phyloP scores from a whole-genome alignment of 2,113 vertebrate species.

The Microtus montanus region DNA sequence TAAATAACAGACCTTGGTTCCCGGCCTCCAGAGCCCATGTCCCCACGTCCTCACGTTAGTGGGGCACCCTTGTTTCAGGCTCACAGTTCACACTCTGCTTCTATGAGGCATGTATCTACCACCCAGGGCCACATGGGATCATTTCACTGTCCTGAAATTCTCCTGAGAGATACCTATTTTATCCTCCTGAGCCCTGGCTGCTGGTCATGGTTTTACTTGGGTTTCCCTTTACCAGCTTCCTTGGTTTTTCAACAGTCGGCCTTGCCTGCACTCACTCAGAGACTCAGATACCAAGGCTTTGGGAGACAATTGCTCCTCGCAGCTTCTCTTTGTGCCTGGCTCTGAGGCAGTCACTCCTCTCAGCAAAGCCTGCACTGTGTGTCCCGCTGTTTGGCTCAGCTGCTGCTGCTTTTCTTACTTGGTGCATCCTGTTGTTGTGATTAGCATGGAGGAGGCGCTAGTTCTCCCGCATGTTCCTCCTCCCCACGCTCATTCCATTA shows the following conservation, averaged over 20 bases:
- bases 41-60: not conserved
- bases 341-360: no score
- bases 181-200: no score
- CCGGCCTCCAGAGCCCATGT: not conserved
- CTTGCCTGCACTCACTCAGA: not conserved
- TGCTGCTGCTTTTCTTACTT: no score
- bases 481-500: not conserved
- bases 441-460: no score
- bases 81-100: no score
- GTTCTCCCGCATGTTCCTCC: not conserved
- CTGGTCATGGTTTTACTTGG: no score
- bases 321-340: rapidly evolving
- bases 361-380: not conserved
- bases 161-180: not conserved
- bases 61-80: not conserved
- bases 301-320: not conserved
- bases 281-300: not conserved
- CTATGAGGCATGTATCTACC: rapidly evolving
- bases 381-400: no score
- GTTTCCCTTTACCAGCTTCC: not conserved
- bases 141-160: not conserved
- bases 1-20: not conserved
- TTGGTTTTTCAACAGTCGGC: not conserved
- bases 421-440: not conserved
- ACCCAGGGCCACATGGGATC: not conserved